Conservation (phyloP, 2,888 invertebrate genomes). For the Chydorus sphaericus region DNA sequence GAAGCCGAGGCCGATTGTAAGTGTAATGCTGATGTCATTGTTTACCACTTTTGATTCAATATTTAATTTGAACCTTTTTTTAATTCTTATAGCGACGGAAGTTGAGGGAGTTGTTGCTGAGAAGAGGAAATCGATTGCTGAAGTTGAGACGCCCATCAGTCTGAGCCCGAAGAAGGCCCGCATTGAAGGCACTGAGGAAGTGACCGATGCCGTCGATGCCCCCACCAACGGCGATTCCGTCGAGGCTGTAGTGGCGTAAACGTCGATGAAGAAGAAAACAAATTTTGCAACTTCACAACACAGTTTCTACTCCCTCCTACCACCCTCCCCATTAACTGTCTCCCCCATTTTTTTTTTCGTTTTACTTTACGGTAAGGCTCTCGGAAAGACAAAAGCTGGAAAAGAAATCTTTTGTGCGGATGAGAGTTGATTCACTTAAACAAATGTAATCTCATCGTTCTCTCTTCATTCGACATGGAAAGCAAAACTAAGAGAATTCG, state of each 20-base stretch:
- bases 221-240: neutral
- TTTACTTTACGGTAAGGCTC: neutral
- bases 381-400: no score
- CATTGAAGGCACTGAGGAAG: constrained; percentile 9
- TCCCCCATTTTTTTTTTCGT: constrained; percentile 1
- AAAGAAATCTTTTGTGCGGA: no score
- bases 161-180: constrained; percentile 11
- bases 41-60: no score
- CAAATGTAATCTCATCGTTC: constrained; percentile 5
- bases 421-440: constrained; percentile 6
- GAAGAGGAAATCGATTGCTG: constrained; percentile 12
- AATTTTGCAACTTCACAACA: neutral
- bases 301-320: neutral
- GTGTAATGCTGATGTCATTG: no score
- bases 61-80: no score
- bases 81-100: constrained; percentile 13
- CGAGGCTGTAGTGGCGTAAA: constrained; percentile 3
- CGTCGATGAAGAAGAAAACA: neutral
- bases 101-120: constrained; percentile 10
- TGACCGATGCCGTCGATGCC: neutral
- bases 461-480: constrained; percentile 2
- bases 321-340: neutral
- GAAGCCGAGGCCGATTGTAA: constrained; percentile 12
- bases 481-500: neutral
- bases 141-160: neutral